These are phyloP conservation scores for Trematocara marginatum DNA, from an alignment of 2,113 vertebrate genomes.

Conservation along the genomic window DNA sequence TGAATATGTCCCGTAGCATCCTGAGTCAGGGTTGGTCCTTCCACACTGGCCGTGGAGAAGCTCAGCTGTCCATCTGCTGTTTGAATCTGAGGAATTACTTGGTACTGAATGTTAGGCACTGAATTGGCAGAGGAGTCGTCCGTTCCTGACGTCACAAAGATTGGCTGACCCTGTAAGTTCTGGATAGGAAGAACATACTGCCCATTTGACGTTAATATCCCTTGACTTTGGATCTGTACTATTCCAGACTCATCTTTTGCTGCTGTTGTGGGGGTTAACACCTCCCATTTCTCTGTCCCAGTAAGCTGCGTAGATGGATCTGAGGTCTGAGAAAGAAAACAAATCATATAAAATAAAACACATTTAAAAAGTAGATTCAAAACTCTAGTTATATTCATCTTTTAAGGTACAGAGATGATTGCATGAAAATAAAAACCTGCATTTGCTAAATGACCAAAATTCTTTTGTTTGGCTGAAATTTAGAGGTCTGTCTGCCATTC, in stretches of 20 bases:
- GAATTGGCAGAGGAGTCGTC: slow-evolving; percentile 88
- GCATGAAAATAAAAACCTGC: background rate
- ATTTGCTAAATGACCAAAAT: background rate
- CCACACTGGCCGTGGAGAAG: slow-evolving; percentile 85
- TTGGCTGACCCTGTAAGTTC: slow-evolving; percentile 94
- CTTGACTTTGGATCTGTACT: slow-evolving; percentile 91
- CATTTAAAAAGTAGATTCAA: background rate
- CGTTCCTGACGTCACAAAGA: slow-evolving; percentile 92
- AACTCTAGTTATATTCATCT: background rate
- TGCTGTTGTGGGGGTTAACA: slow-evolving; percentile 81
- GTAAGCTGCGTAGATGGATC: slow-evolving; percentile 88
- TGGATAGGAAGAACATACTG: slow-evolving; percentile 98
- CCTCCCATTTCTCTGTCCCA: slow-evolving; percentile 93
- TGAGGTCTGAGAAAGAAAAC: slow-evolving; percentile 75
- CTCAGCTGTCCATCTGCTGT: slow-evolving; percentile 94
- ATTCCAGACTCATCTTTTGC: slow-evolving; percentile 92
- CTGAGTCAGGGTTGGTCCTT: slow-evolving; percentile 89
- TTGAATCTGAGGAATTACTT: slow-evolving; percentile 99
- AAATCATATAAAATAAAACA: background rate
- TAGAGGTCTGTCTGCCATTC: background rate
- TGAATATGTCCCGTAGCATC: slow-evolving; percentile 92
- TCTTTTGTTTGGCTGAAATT: background rate
- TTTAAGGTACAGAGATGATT: background rate
- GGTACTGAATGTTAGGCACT: slow-evolving; percentile 98
- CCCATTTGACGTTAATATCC: slow-evolving; percentile 91